Percentiles rank a stretch among this genome's conserved stretches.
phyloP scores from a whole-genome alignment of 2,797 vertebrate genomes.

The Margarornis squamiger region DNA sequence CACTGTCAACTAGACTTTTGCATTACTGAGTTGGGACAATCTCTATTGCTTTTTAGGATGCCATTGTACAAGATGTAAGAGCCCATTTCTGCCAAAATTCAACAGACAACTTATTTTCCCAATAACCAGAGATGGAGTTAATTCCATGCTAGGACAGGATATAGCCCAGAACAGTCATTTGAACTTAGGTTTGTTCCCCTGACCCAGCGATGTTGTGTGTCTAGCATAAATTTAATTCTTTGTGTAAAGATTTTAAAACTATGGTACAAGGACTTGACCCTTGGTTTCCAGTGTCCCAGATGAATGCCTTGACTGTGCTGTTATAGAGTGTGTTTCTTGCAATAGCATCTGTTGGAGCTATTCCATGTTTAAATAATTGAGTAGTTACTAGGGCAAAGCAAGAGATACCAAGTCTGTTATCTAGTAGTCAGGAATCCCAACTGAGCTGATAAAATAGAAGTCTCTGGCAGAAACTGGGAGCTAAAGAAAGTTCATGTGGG shows the following conservation, averaged over 20 bases:
- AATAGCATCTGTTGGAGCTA: slow-evolving; percentile 7
- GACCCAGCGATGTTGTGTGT: not conserved
- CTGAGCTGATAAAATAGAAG: not conserved
- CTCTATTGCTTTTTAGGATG: not conserved
- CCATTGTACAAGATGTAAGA: not conserved
- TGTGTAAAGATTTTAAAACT: not conserved
- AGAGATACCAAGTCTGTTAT: slow-evolving; percentile 1
- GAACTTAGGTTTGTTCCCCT: not conserved
- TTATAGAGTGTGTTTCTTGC: not conserved
- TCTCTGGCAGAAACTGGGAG: not conserved
- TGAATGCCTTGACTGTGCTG: not conserved
- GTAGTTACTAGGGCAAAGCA: slow-evolving; percentile 4
- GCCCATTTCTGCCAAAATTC: not conserved
- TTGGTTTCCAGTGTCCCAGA: not conserved
- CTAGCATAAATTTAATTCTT: not conserved
- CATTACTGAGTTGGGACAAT: not conserved
- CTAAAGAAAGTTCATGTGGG: not conserved
- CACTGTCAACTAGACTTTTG: not conserved
- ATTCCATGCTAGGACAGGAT: not conserved
- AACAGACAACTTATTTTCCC: not conserved
- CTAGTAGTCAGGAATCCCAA: not conserved
- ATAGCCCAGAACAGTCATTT: not conserved
- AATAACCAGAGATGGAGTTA: not conserved
- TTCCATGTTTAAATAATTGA: slow-evolving; percentile 52
- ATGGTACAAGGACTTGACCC: not conserved